A percentile compares a stretch with the other conserved stretches of the same genome.
These are phyloP conservation scores for Euphydryas editha DNA, from an alignment of 2,888 invertebrate species.

Conservation along the genomic window DNA sequence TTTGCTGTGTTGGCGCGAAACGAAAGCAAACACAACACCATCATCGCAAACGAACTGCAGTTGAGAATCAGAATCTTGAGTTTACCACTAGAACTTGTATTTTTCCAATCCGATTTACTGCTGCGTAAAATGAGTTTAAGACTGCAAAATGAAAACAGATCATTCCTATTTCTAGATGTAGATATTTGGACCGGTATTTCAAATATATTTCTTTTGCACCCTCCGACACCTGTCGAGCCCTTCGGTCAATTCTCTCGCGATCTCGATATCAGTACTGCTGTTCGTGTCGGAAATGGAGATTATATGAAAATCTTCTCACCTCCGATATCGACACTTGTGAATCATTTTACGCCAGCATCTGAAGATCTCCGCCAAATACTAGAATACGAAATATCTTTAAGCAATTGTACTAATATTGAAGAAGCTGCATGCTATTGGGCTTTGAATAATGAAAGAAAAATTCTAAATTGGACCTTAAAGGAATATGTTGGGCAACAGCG, in stretches of 20 bases:
- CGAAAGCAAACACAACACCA: conserved; percentile 14
- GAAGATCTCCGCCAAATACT: conserved; percentile 32
- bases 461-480: conserved; percentile 19
- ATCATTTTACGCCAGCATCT: conserved; percentile 10
- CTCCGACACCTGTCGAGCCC: no score
- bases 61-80: conserved; percentile 9
- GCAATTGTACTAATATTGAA: conserved; percentile 19
- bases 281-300: conserved; percentile 36
- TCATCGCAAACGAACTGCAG: conserved; percentile 15
- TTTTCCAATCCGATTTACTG: conserved; percentile 20
- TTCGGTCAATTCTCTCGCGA: not conserved
- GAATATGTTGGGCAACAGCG: not conserved
- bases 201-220: conserved; percentile 27
- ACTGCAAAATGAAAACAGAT: conserved; percentile 19
- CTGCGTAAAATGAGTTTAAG: conserved; percentile 26
- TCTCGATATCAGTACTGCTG: not conserved
- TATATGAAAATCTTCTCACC: conserved; percentile 28
- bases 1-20: conserved; percentile 26
- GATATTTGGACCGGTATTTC: conserved; percentile 44
- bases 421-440: conserved; percentile 42
- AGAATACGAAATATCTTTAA: conserved; percentile 15
- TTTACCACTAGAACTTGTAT: conserved; percentile 21
- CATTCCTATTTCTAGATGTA: conserved; percentile 52
- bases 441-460: not conserved
- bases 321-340: conserved; percentile 24